Evolutionary conservation across 1,140 invertebrate species (phyloP).

Genomic region (Schlechtendalia chinensis): DNA sequence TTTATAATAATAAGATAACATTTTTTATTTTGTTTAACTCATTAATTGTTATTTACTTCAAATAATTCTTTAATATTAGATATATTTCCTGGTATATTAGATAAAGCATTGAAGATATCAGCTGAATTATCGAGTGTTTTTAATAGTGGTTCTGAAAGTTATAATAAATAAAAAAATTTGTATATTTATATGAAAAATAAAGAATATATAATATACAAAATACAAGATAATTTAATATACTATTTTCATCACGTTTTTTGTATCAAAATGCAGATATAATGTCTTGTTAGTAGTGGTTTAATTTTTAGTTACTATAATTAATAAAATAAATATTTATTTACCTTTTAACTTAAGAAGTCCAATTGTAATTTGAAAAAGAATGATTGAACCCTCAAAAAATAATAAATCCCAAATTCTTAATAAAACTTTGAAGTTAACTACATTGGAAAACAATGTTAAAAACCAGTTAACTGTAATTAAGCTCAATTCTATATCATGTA

Average conservation of each 20-base stretch:
- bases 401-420: conserved; percentile 96
- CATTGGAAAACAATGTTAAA: conserved; percentile 94
- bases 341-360: conserved; percentile 92
- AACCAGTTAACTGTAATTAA: conserved; percentile 98
- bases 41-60: conserved; percentile 58
- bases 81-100: conserved; percentile 89
- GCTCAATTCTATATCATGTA: conserved; percentile 94
- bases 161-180: neutral
- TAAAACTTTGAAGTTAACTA: conserved; percentile 95
- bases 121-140: conserved; percentile 85
- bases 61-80: conserved; percentile 83
- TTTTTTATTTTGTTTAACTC: too few species aligned
- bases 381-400: conserved; percentile 90
- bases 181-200: too few species aligned
- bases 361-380: conserved; percentile 93
- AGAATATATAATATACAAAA: neutral
- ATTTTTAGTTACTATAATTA: neutral
- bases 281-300: too few species aligned
- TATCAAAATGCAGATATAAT: too few species aligned
- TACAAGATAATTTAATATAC: neutral
- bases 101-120: conserved; percentile 94
- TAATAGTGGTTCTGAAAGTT: conserved; percentile 71
- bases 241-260: too few species aligned
- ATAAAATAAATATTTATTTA: conserved; percentile 52
- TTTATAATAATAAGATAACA: too few species aligned